Evolutionary conservation across 2,888 invertebrate species (phyloP).

Genomic region (Hartigia nigra): DNA sequence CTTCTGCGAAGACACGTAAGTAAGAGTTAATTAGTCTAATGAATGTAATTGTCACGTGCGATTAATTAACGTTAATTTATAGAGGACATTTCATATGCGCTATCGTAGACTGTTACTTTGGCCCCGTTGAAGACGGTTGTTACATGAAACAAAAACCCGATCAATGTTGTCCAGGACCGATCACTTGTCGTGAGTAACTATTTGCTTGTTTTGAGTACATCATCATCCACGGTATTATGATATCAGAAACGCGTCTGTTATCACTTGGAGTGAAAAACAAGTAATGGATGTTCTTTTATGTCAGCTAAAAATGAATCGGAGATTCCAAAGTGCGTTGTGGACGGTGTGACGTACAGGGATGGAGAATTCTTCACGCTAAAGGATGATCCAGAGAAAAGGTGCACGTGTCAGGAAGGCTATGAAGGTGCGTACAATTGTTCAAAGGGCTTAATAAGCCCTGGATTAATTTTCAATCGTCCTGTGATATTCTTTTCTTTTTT

Average conservation of each 20-base stretch:
- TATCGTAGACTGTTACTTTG: constrained; percentile 36
- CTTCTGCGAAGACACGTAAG: constrained; percentile 25
- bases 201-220: background rate
- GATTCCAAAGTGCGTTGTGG: constrained; percentile 43
- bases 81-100: constrained; percentile 47
- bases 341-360: constrained; percentile 45
- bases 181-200: constrained; percentile 48
- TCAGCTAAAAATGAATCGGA: constrained; percentile 39
- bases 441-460: too few relatives aligned
- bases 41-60: background rate
- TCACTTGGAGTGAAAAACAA: background rate
- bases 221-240: background rate
- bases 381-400: constrained; percentile 35
- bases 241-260: background rate
- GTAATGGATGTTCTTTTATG: background rate
- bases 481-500: background rate
- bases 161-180: constrained; percentile 36
- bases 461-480: too few relatives aligned
- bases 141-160: constrained; percentile 19
- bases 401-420: constrained; percentile 43
- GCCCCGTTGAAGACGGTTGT: constrained; percentile 30
- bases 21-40: background rate
- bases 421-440: constrained; percentile 26
- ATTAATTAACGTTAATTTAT: background rate
- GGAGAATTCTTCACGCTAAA: constrained; percentile 43